Base-by-base conservation (phyloP, 2,797 vertebrate genomes). In the Chelmon rostratus region DNA sequence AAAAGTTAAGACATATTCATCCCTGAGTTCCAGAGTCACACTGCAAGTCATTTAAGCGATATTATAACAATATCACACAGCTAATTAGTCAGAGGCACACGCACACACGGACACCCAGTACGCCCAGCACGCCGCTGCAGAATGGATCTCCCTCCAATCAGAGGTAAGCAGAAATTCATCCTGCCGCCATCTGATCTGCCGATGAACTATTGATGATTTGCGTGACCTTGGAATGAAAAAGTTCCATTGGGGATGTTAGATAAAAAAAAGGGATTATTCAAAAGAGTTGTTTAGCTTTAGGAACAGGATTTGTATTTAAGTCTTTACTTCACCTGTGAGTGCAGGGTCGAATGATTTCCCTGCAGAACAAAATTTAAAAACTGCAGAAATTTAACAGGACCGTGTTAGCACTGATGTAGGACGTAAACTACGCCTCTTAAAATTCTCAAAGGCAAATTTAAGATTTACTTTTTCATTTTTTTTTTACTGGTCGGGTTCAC, bases 91-190 rank as follows among this genome's bases (percentile, higher is more conserved):
- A 50, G 37, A 54, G 31, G 40, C 10, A 23, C 12, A 67, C 56
- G 50, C 33, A 47, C 66, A 49, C 64, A 61, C 74, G 9, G 42
- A 83, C 81, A 67, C 53, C 38, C 81, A 40, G 86, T 89, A 90
- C 83, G 65, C 74, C 75, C 78, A 68, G 73, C 76, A 62, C 70
- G 52, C 66, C 52, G n/a, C 79, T 5, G 35, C 92, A 92, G 84
- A 77, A 96, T 96, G 95, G 95, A 94, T 89, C 95, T 89, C 87
- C 90, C 91, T 84, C 90, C 90, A 76, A 92, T 95, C 88, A 93
- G 94, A 95, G 94, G 95, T 96, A 91, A 89, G 89, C 70, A 76
- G 8, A 3, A 75, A 71, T 82, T 73, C 71, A 78, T 66, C 69
- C 82, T 10, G 65, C 66, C 12, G 76, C 68, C 63, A 86, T 82